Conservation (phyloP, 2,888 invertebrate genomes). For the Eudemis profundana region DNA sequence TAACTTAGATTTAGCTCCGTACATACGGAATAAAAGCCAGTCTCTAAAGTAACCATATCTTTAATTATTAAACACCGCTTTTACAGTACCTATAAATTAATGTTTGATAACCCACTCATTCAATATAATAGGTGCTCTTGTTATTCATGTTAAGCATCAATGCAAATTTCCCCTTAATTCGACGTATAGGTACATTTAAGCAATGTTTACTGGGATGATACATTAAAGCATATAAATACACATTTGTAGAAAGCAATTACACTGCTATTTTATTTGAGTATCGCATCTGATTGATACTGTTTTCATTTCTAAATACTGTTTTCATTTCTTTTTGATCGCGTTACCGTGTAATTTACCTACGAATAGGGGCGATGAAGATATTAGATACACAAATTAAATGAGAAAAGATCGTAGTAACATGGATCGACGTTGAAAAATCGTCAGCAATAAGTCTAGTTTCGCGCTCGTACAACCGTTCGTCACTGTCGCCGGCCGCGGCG, state of each 20-base stretch:
- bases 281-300: slow-evolving; percentile 7
- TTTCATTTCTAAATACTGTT: slow-evolving; percentile 4
- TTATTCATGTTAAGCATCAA: not conserved
- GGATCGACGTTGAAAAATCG: slow-evolving; percentile 75
- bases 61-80: too few relatives aligned
- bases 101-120: too few relatives aligned
- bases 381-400: slow-evolving; percentile 61
- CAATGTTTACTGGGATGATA: slow-evolving; percentile 19
- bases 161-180: slow-evolving; percentile 39
- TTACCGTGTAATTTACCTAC: slow-evolving; percentile 18
- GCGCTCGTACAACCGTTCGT: slow-evolving; percentile 72
- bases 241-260: slow-evolving; percentile 28
- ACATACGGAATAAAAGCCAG: too few relatives aligned
- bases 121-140: too few relatives aligned
- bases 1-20: too few relatives aligned
- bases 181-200: slow-evolving; percentile 16
- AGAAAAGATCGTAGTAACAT: slow-evolving; percentile 60
- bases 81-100: too few relatives aligned
- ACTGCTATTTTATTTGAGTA: slow-evolving; percentile 26
- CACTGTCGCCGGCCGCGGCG: slow-evolving; percentile 70
- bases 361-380: slow-evolving; percentile 47
- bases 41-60: too few relatives aligned
- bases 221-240: slow-evolving; percentile 18
- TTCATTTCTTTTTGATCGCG: slow-evolving; percentile 34
- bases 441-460: slow-evolving; percentile 77